Percentiles rank a stretch among this genome's conserved stretches.
phyloP scores from a whole-genome alignment of 1,140 invertebrate genomes.

The Tetragnatha versicolor region DNA sequence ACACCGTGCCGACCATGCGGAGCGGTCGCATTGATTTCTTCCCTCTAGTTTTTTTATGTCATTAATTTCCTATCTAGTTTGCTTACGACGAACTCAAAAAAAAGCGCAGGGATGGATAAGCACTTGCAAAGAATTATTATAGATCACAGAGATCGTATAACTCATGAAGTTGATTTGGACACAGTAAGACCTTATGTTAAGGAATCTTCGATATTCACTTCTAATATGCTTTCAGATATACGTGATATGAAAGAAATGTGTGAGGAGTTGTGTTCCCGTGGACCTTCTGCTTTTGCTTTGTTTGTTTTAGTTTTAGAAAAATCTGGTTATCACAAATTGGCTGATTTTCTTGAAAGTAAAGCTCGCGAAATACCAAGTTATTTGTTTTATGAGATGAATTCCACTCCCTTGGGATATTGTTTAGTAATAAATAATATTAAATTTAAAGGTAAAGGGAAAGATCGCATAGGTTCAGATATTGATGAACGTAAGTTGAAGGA shows the following conservation, averaged over 20 bases:
- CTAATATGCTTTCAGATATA: not conserved
- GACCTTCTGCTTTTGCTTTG: not conserved
- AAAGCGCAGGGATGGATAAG: not conserved
- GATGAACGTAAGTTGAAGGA: not conserved
- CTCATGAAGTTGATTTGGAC: not conserved
- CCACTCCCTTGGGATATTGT: not conserved
- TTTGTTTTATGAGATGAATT: not conserved
- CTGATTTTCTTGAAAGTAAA: not conserved
- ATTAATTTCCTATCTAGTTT: too few relatives aligned
- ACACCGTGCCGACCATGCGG: not conserved
- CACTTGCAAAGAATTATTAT: not conserved
- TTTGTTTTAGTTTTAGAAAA: not conserved
- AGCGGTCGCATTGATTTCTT: too few relatives aligned
- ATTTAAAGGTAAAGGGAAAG: not conserved
- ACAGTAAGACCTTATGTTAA: not conserved
- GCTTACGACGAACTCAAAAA: not conserved
- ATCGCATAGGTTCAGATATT: not conserved
- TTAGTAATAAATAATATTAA: not conserved
- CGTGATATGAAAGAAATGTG: not conserved
- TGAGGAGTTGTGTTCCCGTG: not conserved
- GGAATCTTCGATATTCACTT: not conserved
- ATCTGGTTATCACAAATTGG: not conserved
- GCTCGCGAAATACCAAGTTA: not conserved
- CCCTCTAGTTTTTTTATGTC: too few relatives aligned
- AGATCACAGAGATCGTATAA: not conserved